phyloP scores from a whole-genome alignment of 2,113 vertebrate species.

The Merops nubicus region DNA sequence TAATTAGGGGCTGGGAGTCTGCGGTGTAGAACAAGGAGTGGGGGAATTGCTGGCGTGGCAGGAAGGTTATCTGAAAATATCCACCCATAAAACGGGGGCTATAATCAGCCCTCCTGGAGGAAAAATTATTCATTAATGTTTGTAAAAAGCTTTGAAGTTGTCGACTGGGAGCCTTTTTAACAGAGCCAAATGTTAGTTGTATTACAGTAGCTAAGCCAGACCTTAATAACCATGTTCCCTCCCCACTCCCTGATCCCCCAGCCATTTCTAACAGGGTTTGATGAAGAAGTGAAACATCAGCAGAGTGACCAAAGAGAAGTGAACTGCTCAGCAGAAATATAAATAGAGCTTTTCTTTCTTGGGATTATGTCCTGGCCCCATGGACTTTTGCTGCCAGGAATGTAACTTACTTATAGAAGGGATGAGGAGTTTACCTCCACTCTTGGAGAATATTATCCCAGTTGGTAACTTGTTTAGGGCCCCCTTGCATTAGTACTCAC shows the following conservation, averaged over 20 bases:
- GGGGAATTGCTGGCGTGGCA: not conserved
- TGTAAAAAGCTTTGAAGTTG: conserved; percentile 40
- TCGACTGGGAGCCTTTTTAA: not conserved
- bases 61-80: conserved; percentile 30
- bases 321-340: conserved; percentile 53
- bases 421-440: not conserved
- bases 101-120: conserved; percentile 2
- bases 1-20: not conserved
- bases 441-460: not conserved
- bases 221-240: not conserved
- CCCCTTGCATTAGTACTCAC: not conserved
- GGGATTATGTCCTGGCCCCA: not conserved
- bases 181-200: not conserved
- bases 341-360: conserved; percentile 24
- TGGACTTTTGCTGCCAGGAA: not conserved
- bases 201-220: conserved; percentile 42
- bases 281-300: conserved; percentile 53
- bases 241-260: not conserved
- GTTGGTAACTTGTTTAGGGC: not conserved
- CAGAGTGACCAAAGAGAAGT: conserved; percentile 54
- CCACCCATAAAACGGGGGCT: conserved; percentile 21
- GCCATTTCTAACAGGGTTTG: conserved; percentile 19
- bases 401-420: not conserved
- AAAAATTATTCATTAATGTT: conserved; percentile 37
- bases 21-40: not conserved